Base-by-base conservation (phyloP, 2,888 invertebrate genomes). In the Hemistola chrysoprasaria region DNA sequence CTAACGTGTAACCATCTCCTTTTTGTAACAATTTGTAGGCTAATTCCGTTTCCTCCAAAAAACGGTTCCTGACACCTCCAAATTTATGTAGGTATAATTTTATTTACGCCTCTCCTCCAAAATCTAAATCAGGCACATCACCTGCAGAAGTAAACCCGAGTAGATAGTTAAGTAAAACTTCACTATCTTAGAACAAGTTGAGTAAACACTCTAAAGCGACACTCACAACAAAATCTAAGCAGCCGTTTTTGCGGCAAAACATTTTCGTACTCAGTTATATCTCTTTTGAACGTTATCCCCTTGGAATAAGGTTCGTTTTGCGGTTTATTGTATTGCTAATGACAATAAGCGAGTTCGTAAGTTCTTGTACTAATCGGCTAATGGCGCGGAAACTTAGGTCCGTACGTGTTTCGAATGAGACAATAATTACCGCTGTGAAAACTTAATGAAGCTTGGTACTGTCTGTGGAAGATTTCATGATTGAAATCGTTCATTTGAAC, bases 341-440 rank as follows among this genome's bases (percentile, higher is more conserved):
- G 59, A 64, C 62, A 63, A 62, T 70, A 62, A 61, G 63, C 58
- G 63, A 71, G 70, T 71, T 72, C 59, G 64, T 55, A 53, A 59
- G 59, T 61, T 60, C 47, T 47, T 54, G 59, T 78, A 78, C 71
- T 78, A 81, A 82, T 81, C 77, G 71, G 56, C 74, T 80, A 80
- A 79, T 78, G 77, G 76, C 59, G 56, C 65, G 69, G 65, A 62
- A 69, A 73, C 53, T 71, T 68, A 49, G 50, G 53, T 52, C 53
- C 50, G 53, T 54, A 59, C 52, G 62, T 55, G 56, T 37, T 52
- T 54, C 48, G 61, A 64, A 70, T 63, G 64, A 61, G 59, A 57
- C 55, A 62, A 64, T 68, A 59, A 68, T 69, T 51, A 53, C 47
- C 46, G 40, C 47, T 46, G 37, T 35, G 40, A 40, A 38, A 42